phyloP scores from a whole-genome alignment of 2,113 vertebrate species.

The Suncus etruscus region DNA sequence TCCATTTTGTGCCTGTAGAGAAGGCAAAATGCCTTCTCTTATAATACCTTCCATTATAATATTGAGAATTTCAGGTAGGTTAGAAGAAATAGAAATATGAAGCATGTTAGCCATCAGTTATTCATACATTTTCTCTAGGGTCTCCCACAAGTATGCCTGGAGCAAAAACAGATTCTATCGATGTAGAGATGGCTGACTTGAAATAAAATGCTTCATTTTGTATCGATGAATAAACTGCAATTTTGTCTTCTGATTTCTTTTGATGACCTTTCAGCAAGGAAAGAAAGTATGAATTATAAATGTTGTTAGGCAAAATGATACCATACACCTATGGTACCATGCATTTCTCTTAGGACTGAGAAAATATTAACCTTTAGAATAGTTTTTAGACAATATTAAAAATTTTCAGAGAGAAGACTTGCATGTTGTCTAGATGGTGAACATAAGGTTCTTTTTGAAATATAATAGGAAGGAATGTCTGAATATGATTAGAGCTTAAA shows the following conservation, averaged over 20 bases:
- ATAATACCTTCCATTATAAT: not conserved
- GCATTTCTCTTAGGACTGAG: not conserved
- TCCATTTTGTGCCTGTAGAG: not conserved
- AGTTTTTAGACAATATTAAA: not conserved
- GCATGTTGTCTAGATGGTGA: not conserved
- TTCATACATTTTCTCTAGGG: not conserved
- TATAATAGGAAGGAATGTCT: not conserved
- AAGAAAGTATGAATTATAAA: not conserved
- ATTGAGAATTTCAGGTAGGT: not conserved
- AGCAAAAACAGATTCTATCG: not conserved
- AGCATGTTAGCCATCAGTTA: not conserved
- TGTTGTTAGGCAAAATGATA: constrained; percentile 39
- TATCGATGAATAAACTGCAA: not conserved
- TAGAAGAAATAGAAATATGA: not conserved
- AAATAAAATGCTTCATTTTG: not conserved
- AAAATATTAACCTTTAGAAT: constrained; percentile 3
- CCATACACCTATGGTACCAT: not conserved
- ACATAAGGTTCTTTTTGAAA: not conserved
- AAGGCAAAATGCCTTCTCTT: not conserved
- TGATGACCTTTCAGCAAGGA: not conserved
- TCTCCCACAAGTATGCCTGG: not conserved
- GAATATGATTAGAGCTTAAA: not conserved
- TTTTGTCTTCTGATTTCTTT: not conserved
- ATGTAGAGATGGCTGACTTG: not conserved
- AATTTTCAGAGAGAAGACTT: not conserved